These are phyloP conservation scores for Ganaspis sp. DNA, from an alignment of 1,140 invertebrate genomes.

Conservation along the genomic window DNA sequence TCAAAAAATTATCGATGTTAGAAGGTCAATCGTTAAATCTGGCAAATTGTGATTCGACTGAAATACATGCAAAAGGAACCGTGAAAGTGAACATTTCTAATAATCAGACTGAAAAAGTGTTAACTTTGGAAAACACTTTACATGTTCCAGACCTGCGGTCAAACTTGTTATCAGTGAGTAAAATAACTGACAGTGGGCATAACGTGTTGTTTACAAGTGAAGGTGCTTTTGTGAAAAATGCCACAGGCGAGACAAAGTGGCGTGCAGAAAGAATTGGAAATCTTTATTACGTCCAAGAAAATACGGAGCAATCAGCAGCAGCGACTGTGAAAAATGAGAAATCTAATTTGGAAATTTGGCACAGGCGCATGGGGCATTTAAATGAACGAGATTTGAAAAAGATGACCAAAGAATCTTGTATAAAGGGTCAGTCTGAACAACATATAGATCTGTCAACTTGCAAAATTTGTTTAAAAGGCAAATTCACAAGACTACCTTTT, in stretches of 20 bases:
- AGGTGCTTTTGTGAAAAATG: slow-evolving; percentile 24
- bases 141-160: slow-evolving; percentile 21
- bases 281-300: slow-evolving; percentile 37
- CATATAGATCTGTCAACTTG: neutral
- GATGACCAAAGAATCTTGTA: neutral
- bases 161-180: slow-evolving; percentile 28
- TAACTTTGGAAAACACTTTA: slow-evolving; percentile 26
- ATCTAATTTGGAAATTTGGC: slow-evolving; percentile 35
- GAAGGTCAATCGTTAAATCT: slow-evolving; percentile 4
- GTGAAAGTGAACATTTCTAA: neutral
- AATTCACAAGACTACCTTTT: slow-evolving; percentile 31
- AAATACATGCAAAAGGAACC: slow-evolving; percentile 19
- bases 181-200: slow-evolving; percentile 36
- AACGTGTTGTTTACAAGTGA: slow-evolving; percentile 38
- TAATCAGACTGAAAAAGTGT: neutral
- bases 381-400: slow-evolving; percentile 34
- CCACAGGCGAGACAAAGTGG: slow-evolving; percentile 29
- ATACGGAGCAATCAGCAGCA: neutral
- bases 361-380: slow-evolving; percentile 40
- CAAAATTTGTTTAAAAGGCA: slow-evolving; percentile 27
- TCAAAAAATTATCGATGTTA: neutral
- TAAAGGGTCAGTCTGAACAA: neutral
- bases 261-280: slow-evolving; percentile 36
- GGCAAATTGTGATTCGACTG: neutral
- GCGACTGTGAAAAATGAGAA: slow-evolving; percentile 26